Evolutionary conservation across 2,113 vertebrate genomes (phyloP).

Genomic region (Stercorarius parasiticus): DNA sequence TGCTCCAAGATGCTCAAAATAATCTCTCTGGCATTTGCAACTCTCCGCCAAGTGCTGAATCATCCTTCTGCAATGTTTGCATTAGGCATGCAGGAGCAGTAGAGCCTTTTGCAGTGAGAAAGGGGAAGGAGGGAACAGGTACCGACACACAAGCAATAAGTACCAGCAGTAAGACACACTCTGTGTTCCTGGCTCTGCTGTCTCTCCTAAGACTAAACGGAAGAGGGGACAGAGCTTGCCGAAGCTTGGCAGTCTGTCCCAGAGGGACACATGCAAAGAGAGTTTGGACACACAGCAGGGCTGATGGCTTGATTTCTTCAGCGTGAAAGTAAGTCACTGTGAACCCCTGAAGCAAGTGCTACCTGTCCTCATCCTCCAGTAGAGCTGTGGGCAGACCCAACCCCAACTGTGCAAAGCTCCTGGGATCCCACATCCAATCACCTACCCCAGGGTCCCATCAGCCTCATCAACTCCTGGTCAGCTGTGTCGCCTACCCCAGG

Average conservation of each 20-base stretch:
- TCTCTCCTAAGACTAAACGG: neutral
- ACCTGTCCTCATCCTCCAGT: neutral
- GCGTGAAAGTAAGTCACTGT: neutral
- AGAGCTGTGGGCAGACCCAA: neutral
- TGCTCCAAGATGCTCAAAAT: neutral
- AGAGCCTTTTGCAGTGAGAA: neutral
- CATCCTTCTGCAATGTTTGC: neutral
- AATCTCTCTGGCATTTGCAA: neutral
- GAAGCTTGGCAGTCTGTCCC: neutral
- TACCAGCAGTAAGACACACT: neutral
- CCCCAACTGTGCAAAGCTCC: neutral
- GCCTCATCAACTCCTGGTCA: too few species aligned
- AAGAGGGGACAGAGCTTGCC: neutral
- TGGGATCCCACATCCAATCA: neutral
- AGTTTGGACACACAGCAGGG: neutral
- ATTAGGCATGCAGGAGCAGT: slow-evolving; percentile 2
- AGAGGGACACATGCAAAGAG: neutral
- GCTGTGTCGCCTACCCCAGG: too few species aligned
- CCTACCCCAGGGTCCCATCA: too few species aligned
- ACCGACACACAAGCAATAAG: accelerated
- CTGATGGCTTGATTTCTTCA: neutral
- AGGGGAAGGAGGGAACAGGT: neutral
- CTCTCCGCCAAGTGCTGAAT: neutral
- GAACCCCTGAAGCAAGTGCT: neutral
- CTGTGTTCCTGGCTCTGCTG: neutral